Base-by-base conservation (phyloP, 2,113 vertebrate species). In the Chloebia gouldiae region DNA sequence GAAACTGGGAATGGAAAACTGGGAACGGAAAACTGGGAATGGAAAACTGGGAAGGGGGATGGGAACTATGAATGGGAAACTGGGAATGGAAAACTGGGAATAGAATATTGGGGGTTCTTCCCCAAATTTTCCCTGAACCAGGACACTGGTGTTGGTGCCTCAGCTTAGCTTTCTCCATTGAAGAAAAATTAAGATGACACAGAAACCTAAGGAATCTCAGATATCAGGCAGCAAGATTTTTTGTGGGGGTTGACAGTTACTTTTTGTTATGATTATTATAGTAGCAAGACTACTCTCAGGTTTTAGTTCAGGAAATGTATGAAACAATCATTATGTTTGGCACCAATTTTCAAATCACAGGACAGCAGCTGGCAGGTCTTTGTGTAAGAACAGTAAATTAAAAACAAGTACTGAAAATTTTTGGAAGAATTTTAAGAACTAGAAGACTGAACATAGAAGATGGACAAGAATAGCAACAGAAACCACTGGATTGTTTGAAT, bases 181-280 rank as follows among this genome's bases (percentile, higher is more conserved):
- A 75, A 89, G 37, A 54, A 81, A 87, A 76, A n/a, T 35, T 63
- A 77, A 39, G 13, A 59, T 8, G 13, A 49, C 9, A 5, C 17
- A 57, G 27, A 80, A 92, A 80, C 6, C 8, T 35, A 65, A 69
- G 66, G 33, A 39, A n/a, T 61, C 13, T 54, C 57, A 83, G 37
- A 72, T 35, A 15, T 3, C 47, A 35, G 0, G 7, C 33, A 70
- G 24, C 7, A 61, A 60, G 12, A 47, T 47, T 25, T 19, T 76
- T 30, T 0, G 4, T n/a, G 18, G 22, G 5, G 4, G 2, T n/a
- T 15, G 30, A 39, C 2, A 9, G 11, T 60, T 63, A 39, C 5
- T 37, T 84, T 81, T 63, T 39, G 24, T 84, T 54, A 54, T 35
- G 24, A 31, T 72, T 70, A 8, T 53, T 64, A 72, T 28, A 61